Base-by-base conservation (phyloP, 2,888 invertebrate species). In the Nymphalis c-album region DNA sequence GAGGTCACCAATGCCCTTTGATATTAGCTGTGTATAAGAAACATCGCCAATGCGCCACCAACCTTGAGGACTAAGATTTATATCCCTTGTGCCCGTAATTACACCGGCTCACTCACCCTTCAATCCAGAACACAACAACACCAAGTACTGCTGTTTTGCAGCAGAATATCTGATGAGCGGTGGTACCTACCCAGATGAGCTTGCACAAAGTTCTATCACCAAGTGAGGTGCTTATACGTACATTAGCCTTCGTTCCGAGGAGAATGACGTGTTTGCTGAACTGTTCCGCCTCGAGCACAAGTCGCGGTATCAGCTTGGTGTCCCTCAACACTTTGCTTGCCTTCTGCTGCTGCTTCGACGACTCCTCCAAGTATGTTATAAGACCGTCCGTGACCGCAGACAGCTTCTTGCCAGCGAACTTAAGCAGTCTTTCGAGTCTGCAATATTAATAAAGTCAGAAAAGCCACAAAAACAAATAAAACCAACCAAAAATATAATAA, bases 241-340 rank as follows among this genome's bases (percentile, higher is more conserved):
- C 94, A 82, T 94, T 93, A 1, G 94, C 94, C 75, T 94, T 95
- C 64, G 90, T 93, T 1, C 93, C 91, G n/a, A 95, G 87, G 68
- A 93, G 76, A 70, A 94, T 90, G 48, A 95, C 90, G 63, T 91
- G 89, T 75, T 93, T 94, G 74, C 91, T 91, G 79, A 95, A 95
- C 76, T 93, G 93, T 80, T 95, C 95, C 1, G 94, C 93, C 77
- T 94, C 95, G 58, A 93, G 90, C 63, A 95, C 93, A 0, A 95
- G 92, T 60, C 93, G 93, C 10, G 95, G 95, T 75, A 95, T 94
- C 22, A 93, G 86, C 74, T 93, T 93, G 0, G 94, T 94, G 80
- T 95, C 94, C 46, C 93, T 91, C 55, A 94, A 81, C 60, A 94
- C 93, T 80, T 92, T 93, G 18, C 57, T 40, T 7, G 57, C 57